These are phyloP conservation scores for Graphium colonna DNA, from an alignment of 2,888 invertebrate genomes.

Conservation along the genomic window DNA sequence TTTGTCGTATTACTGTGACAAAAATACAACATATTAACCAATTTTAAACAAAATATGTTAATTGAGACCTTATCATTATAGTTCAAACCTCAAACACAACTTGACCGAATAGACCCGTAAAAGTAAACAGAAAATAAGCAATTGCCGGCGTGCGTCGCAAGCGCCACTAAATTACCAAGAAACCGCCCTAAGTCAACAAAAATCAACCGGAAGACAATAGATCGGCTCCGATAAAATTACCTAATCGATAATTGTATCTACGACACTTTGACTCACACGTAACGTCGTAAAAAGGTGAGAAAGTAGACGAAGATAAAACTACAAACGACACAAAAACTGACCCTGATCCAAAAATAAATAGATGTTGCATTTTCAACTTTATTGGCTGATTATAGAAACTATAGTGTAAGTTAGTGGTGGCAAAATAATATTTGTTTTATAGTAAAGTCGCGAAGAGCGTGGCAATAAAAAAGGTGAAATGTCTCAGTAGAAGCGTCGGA, in stretches of 20 bases:
- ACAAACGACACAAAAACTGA: constrained; percentile 40
- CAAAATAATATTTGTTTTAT: constrained; percentile 31
- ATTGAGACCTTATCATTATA: no score
- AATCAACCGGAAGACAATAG: constrained; percentile 76
- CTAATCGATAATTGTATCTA: constrained; percentile 80
- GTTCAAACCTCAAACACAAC: no score
- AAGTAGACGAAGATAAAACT: constrained; percentile 75
- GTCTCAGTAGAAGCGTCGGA: constrained; percentile 73
- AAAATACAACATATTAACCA: no score
- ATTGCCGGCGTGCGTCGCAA: constrained; percentile 36
- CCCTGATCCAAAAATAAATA: constrained; percentile 11
- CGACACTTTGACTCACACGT: constrained; percentile 75
- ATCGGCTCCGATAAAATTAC: constrained; percentile 73
- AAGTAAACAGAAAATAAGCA: constrained; percentile 47
- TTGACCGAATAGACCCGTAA: background rate
- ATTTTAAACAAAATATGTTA: no score
- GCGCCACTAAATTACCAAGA: constrained; percentile 57
- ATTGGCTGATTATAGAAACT: constrained; percentile 12
- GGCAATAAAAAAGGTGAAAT: constrained; percentile 79
- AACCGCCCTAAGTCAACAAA: constrained; percentile 68
- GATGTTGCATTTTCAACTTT: constrained; percentile 25
- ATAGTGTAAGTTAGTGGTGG: constrained; percentile 6
- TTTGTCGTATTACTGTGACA: no score
- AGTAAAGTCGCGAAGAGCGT: constrained; percentile 73
- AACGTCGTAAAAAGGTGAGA: constrained; percentile 78